Conservation (phyloP, 2,888 invertebrate genomes). For the Aporophyla nigra region DNA sequence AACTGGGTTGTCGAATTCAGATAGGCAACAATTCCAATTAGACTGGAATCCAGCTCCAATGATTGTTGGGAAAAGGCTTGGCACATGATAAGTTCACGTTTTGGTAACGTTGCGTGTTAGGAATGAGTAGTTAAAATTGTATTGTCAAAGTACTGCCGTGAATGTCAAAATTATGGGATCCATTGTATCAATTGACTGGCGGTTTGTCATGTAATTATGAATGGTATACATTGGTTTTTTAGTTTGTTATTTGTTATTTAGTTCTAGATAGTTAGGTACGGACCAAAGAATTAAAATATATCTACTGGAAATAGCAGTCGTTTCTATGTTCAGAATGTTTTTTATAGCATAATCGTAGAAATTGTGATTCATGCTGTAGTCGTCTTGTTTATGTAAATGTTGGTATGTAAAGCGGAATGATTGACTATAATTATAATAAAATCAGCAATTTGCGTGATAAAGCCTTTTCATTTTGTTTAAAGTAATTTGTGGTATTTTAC, state of each 20-base stretch:
- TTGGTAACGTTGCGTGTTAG: slow-evolving; percentile 2
- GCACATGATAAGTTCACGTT: neutral
- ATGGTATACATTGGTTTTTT: neutral
- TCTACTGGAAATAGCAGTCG: neutral
- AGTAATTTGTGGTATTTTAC: slow-evolving; percentile 5
- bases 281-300: neutral
- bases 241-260: neutral
- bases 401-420: slow-evolving; percentile 44
- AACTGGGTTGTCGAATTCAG: too few relatives aligned
- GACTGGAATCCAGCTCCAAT: too few relatives aligned
- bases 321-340: slow-evolving; percentile 19
- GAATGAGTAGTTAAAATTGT: neutral
- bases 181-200: neutral
- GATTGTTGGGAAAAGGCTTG: too few relatives aligned
- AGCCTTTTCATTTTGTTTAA: slow-evolving; percentile 20
- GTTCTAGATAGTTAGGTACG: neutral
- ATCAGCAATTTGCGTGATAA: slow-evolving; percentile 29
- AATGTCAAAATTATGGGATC: neutral
- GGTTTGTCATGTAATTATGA: slow-evolving; percentile 18
- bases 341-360: slow-evolving; percentile 1
- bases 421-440: slow-evolving; percentile 35
- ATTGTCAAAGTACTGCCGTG: neutral
- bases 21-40: too few relatives aligned
- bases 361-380: slow-evolving; percentile 32
- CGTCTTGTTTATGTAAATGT: slow-evolving; percentile 33